These are phyloP conservation scores for Orbicella faveolata DNA, from an alignment of 64 coral and sea anemone species.

Conservation along the genomic window DNA sequence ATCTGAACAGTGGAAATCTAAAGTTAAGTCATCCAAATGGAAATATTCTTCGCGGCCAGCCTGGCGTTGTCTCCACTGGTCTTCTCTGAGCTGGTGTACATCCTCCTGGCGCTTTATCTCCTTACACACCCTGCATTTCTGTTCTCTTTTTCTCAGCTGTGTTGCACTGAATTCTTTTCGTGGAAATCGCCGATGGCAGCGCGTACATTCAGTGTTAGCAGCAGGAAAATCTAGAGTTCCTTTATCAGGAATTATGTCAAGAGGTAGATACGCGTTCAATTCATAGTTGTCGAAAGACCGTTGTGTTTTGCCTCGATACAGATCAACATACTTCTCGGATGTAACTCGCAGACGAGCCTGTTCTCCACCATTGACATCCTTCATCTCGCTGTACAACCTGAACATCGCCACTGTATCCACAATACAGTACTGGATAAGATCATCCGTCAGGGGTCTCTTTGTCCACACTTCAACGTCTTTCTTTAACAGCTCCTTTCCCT, in stretches of 20 bases:
- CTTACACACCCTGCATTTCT: conserved; percentile 43
- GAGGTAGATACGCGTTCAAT: conserved; percentile 30
- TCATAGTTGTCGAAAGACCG: conserved; percentile 63
- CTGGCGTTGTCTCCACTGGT: too few species aligned
- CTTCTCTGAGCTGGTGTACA: too few species aligned
- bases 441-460: conserved; percentile 20
- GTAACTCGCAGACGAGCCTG: conserved; percentile 51
- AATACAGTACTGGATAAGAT: conserved; percentile 37
- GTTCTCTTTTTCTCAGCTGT: conserved; percentile 4
- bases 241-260: conserved; percentile 40
- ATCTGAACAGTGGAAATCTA: too few species aligned
- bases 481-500: neutral
- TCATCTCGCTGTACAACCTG: too few species aligned
- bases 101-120: neutral
- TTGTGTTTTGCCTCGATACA: conserved; percentile 45
- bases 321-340: conserved; percentile 61
- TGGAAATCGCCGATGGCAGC: conserved; percentile 14
- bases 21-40: too few species aligned
- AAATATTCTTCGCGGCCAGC: too few species aligned
- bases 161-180: conserved; percentile 24
- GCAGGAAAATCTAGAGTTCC: conserved; percentile 13
- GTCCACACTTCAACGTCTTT: conserved; percentile 10
- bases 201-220: neutral
- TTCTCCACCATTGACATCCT: conserved; percentile 20
- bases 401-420: conserved; percentile 44